These are phyloP conservation scores for Xenopus petersii DNA, from an alignment of 2,797 vertebrate species.

Conservation along the genomic window DNA sequence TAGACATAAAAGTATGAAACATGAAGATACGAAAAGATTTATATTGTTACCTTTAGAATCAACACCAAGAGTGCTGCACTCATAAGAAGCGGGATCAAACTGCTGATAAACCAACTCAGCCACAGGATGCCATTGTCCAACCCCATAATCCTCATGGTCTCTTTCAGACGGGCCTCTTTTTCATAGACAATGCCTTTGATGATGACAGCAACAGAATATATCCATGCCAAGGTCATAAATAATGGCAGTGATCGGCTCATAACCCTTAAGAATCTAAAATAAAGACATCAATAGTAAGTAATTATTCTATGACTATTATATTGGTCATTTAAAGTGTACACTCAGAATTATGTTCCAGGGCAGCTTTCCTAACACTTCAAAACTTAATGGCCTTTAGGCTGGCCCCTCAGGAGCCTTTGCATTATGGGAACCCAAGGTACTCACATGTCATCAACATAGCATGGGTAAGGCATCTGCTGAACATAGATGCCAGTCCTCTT, in stretches of 20 bases:
- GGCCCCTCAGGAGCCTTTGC: too few species aligned
- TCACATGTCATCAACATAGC: conserved; percentile 95
- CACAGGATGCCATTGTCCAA: conserved; percentile 88
- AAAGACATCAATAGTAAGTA: not conserved
- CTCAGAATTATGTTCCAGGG: too few species aligned
- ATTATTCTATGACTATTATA: too few species aligned
- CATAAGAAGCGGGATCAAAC: conserved; percentile 88
- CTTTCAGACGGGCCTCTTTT: conserved; percentile 93
- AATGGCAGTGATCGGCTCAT: conserved; percentile 97
- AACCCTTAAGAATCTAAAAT: conserved; percentile 83
- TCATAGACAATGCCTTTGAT: conserved; percentile 96
- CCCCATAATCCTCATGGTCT: conserved; percentile 98
- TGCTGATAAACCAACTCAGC: conserved; percentile 98
- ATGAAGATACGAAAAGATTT: not conserved
- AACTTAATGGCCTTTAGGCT: too few species aligned
- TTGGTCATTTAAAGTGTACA: too few species aligned
- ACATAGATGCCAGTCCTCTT: conserved; percentile 89
- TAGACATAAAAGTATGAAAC: too few species aligned
- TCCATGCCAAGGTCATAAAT: conserved; percentile 97
- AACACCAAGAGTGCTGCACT: conserved; percentile 86
- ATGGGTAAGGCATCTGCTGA: conserved; percentile 98
- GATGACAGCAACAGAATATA: conserved; percentile 96
- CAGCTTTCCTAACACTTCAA: too few species aligned
- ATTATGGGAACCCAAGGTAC: conserved; percentile 46
- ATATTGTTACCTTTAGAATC: conserved; percentile 82